Base-by-base conservation (phyloP, 1,140 invertebrate genomes). In the Calosoma granatense region DNA sequence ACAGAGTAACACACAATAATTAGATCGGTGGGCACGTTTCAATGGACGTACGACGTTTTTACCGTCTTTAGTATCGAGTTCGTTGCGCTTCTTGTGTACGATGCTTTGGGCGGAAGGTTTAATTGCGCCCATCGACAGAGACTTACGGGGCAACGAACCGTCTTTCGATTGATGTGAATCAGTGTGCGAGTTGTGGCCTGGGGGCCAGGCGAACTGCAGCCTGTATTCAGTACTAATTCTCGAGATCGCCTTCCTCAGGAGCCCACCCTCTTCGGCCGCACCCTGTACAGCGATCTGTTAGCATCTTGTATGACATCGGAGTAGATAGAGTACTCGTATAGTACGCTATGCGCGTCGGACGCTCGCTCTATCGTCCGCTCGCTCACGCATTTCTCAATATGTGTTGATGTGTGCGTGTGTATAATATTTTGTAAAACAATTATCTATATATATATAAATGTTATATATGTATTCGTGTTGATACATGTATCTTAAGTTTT, bases 131-230 rank as follows among this genome's bases (percentile, higher is more conserved):
- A 92, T 89, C 61, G 88, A 91, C 64, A 88, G 80, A 59, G 87
- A 90, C 74, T 92, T 92, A 69, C 85, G 76, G 17, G 88, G 87
- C 14, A 79, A 76, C 43, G 72, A 72, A 51, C 68, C 65, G 59
- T 74, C 73, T 26, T 71, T 73, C 54, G 73, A 69, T 60, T 70
- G 66, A 56, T 71, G 68, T 64, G 71, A 67, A 61, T 74, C 74
- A 30, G 75, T 68, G 53, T 65, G 62, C 43, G 69, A 71, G 2
- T 69, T 67, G 47, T 79, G 81, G 56, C 84, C 85, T 67, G 85
- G 84, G 63, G 88, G 88, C 88, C 88, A 91, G 58, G 88, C 88
- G 73, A 90, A 92, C 77, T 92, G 88, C 65, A 90, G 79, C 61
- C 88, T 80, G 76, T 92, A 91, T 77, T 91, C 89, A 61, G 88